Base-by-base conservation (phyloP, 2,113 vertebrate genomes). In the Elaphurus davidianus region DNA sequence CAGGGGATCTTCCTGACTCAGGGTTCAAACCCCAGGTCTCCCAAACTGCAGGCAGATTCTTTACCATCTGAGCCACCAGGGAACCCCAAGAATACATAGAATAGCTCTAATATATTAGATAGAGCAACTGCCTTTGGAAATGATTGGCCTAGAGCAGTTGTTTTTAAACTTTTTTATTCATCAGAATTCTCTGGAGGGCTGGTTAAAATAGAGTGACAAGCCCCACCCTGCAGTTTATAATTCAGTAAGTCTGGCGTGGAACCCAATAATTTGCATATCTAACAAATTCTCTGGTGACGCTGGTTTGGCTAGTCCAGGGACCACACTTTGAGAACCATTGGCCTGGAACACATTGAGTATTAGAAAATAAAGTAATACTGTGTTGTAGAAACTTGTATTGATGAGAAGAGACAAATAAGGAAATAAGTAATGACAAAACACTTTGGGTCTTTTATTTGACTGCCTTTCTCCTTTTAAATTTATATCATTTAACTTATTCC, bases 381-480 rank as follows among this genome's bases (percentile, higher is more conserved):
- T 64, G 40, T 95, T 19, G 50, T 93, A 84, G 79, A 89, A 40
- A 94, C 91, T 79, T 57, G 30, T 74, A 54, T 86, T 86, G 12
- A 71, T 87, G 40, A 64, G 74, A 86, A 40, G 40, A 94, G 50
- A 94, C 83, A 93, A 94, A 78, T 57, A 78, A 28, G 13, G 43
- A 8, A 92, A 30, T 45, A 91, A 86, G 27, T 78, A 93, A 82
- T 89, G 50, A 91, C 30, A 40, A 40, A 96, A 62, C 27, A 28
- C 33, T 96, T 86, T 30, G 10, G 21, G 9, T 64, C 55, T 76
- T 83, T 92, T 54, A 71, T 91, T 90, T 81, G 60, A 55, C 47
- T 96, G 96, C 60, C 36, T 95, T 90, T 92, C 76, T 76, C 60
- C 85, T 84, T 95, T 94, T 96, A 93, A 97, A 96, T 88, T 62